Evolutionary conservation across 1,140 invertebrate genomes (phyloP).

Genomic region (Cherax destructor): DNA sequence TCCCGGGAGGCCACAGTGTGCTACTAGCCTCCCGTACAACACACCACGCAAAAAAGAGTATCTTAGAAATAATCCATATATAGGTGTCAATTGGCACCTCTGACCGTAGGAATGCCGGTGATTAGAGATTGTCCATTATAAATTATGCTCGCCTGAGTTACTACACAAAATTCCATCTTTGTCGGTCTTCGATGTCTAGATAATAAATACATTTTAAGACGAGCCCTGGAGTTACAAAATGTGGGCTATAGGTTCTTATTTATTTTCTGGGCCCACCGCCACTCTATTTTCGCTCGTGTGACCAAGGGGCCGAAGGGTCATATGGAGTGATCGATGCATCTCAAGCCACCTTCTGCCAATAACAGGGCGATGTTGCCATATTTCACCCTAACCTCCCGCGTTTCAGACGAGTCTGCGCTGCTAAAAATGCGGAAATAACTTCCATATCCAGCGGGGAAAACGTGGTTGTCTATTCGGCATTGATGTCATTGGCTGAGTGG

Average conservation of each 20-base stretch:
- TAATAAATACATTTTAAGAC: slow-evolving; percentile 70
- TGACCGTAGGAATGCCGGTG: slow-evolving; percentile 54
- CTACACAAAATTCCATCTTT: slow-evolving; percentile 64
- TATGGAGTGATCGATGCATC: slow-evolving; percentile 69
- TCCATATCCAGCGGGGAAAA: slow-evolving; percentile 16
- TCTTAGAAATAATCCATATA: slow-evolving; percentile 43
- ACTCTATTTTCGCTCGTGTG: slow-evolving; percentile 51
- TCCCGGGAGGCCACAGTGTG: no score
- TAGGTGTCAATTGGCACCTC: slow-evolving; percentile 33
- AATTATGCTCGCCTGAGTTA: slow-evolving; percentile 62
- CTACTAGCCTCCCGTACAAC: background rate
- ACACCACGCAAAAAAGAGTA: background rate
- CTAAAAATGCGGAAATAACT: slow-evolving; percentile 50
- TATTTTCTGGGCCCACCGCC: slow-evolving; percentile 54
- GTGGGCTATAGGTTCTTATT: slow-evolving; percentile 66
- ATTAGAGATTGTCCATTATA: slow-evolving; percentile 63
- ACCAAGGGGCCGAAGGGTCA: slow-evolving; percentile 24
- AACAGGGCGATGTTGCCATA: slow-evolving; percentile 70
- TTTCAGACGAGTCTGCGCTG: slow-evolving; percentile 42
- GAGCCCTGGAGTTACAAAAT: slow-evolving; percentile 61
- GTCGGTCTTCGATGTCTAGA: slow-evolving; percentile 58
- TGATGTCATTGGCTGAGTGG: background rate
- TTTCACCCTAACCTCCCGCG: slow-evolving; percentile 64
- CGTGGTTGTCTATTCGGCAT: background rate
- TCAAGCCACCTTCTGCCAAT: slow-evolving; percentile 68